Base-by-base conservation (phyloP, 2,888 invertebrate genomes). In the Diachrysia chrysitis region DNA sequence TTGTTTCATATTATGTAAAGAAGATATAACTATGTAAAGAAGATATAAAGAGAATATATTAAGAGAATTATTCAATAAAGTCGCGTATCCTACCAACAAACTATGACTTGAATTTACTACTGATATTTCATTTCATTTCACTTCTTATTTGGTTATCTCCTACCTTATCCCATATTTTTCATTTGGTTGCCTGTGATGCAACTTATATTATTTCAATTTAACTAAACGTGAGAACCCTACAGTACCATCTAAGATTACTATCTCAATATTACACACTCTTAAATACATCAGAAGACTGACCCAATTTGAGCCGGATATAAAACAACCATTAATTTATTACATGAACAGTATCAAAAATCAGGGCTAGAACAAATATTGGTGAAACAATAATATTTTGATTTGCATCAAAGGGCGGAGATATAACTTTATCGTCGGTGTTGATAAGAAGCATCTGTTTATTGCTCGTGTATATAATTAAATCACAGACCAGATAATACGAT, bases 401-500 rank as follows among this genome's bases (percentile, higher is more conserved):
- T 46, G 61, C 71, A 63, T 81, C 81, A 81, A 79, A 79, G 75
- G 62, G 65, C 63, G 14, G 37, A 65, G 62, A 67, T 62, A 73
- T 67, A 65, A 54, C n/a, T 58, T 54, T 59, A 63, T 42, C 21
- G 17, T 46, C 9, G 6, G 66, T 32, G 10, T 35, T 70, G 70
- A 78, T 81, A 66, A 69, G 68, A 56, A 23, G 14, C 37, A 58
- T 66, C 58, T 73, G 74, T 68, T 54, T 73, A 29, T 78, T 42
- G 16, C 42, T 42, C n/a, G n/a, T n/a, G n/a, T 42, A 42, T 42
- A 5, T 42, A 42, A 42, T 42, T 42, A 42, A 42, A 42, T 6
- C 7, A n/a, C 14, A 42, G 42, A 42, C 42, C 42, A n/a, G 6
- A 6, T 5, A 12, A 14, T n/a, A 7, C n/a, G 2, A 16, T 37